A percentile compares a stretch with the other conserved stretches of the same genome.
phyloP scores from a whole-genome alignment of 2,888 invertebrate genomes.

The Alcis repandata region DNA sequence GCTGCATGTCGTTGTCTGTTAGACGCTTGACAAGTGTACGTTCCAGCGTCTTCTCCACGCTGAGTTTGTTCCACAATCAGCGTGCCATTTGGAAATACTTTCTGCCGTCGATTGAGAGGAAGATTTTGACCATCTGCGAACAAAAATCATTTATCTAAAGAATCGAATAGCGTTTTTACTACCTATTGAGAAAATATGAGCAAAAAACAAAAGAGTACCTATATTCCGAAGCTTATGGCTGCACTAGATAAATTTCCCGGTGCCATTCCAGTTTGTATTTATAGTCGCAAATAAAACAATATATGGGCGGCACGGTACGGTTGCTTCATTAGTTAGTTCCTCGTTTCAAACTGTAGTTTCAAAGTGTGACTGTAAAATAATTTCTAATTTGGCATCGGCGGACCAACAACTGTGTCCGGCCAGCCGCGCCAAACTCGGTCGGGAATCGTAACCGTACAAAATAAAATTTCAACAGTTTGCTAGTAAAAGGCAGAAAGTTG shows the following conservation, averaged over 20 bases:
- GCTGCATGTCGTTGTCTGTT: constrained; percentile 94
- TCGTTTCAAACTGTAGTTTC: constrained; percentile 48
- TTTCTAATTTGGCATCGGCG: constrained; percentile 63
- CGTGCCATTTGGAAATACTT: constrained; percentile 95
- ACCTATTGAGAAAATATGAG: constrained; percentile 5
- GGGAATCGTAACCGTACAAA: constrained; percentile 55
- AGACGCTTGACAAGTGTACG: constrained; percentile 95
- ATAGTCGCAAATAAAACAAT: constrained; percentile 38
- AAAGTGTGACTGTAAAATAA: constrained; percentile 51
- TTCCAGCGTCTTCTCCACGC: constrained; percentile 94
- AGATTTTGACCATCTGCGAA: constrained; percentile 92
- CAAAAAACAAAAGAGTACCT: constrained; percentile 1
- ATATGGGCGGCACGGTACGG: constrained; percentile 29
- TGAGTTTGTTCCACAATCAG: constrained; percentile 95
- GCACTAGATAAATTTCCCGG: constrained; percentile 31
- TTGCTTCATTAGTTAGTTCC: constrained; percentile 36
- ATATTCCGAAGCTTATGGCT: constrained; percentile 14
- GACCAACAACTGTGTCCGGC: constrained; percentile 48
- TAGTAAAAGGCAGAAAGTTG: constrained; percentile 53
- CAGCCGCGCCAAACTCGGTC: constrained; percentile 48
- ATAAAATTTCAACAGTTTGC: constrained; percentile 65
- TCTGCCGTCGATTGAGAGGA: constrained; percentile 94
- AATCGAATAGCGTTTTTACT: neutral
- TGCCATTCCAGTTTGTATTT: constrained; percentile 34
- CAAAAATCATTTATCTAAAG: constrained; percentile 8